phyloP scores from a whole-genome alignment of 2,888 invertebrate species.

The Ophion costatus region DNA sequence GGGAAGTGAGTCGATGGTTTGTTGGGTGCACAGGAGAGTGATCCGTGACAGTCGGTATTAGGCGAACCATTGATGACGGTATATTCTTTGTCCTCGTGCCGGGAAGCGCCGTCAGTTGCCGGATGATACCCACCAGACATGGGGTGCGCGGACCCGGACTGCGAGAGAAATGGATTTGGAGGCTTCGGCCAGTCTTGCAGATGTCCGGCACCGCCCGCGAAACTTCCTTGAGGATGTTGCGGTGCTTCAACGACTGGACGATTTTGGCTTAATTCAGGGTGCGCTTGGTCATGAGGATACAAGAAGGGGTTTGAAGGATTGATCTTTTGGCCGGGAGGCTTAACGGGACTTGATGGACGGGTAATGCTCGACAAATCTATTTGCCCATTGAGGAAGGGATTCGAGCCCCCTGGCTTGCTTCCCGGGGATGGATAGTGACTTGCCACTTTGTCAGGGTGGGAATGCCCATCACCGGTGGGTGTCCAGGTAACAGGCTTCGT shows the following conservation, averaged over 20 bases:
- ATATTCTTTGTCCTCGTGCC: neutral
- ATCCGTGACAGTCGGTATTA: neutral
- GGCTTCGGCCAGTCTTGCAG: slow-evolving; percentile 11
- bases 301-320: slow-evolving; percentile 58
- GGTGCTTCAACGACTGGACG: neutral
- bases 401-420: slow-evolving; percentile 26
- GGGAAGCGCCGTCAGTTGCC: neutral
- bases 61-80: neutral
- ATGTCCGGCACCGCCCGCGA: neutral
- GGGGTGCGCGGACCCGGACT: neutral
- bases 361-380: slow-evolving; percentile 36
- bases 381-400: slow-evolving; percentile 56
- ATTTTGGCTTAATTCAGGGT: slow-evolving; percentile 10
- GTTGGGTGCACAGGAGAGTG: slow-evolving; percentile 5
- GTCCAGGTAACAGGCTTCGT: neutral
- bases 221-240: slow-evolving; percentile 21
- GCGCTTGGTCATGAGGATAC: slow-evolving; percentile 38
- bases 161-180: slow-evolving; percentile 19
- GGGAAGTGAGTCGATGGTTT: slow-evolving; percentile 12
- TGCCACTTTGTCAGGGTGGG: neutral
- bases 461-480: neutral
- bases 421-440: slow-evolving; percentile 3
- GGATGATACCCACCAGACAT: slow-evolving; percentile 12
- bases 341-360: slow-evolving; percentile 1
- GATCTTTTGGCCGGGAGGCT: neutral